Percentiles rank a stretch among this genome's conserved stretches.
Evolutionary conservation across 2,888 invertebrate genomes (phyloP).

Genomic region (Euplexia lucipara): DNA sequence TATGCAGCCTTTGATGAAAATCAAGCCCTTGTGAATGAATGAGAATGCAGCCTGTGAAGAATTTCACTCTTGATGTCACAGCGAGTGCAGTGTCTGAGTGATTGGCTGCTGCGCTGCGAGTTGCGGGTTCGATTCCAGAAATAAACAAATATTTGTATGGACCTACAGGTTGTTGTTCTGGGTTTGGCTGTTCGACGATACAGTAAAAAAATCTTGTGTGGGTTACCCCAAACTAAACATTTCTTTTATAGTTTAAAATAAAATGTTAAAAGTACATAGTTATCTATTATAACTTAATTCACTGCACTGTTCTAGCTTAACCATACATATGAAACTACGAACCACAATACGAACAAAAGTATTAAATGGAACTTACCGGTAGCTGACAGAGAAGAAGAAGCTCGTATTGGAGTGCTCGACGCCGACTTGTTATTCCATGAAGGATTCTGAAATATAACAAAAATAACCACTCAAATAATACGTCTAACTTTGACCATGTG

Average conservation of each 20-base stretch:
- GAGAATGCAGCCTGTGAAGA: no score
- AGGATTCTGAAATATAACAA: constrained; percentile 80
- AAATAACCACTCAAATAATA: constrained; percentile 46
- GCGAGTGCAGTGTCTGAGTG: no score
- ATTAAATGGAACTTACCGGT: constrained; percentile 75
- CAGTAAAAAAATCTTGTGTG: no score
- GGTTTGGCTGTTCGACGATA: no score
- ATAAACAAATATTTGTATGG: no score
- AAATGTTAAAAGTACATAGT: no score
- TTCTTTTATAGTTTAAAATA: no score
- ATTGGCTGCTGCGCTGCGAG: no score
- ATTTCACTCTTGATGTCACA: no score
- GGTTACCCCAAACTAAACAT: no score
- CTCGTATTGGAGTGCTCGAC: constrained; percentile 67
- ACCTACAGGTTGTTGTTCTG: no score
- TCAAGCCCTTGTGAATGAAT: not conserved
- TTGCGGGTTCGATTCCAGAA: no score
- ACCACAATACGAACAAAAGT: constrained; percentile 53
- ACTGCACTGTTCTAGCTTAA: not conserved
- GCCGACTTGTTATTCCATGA: constrained; percentile 78
- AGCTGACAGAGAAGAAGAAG: constrained; percentile 73
- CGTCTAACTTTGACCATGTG: constrained; percentile 72
- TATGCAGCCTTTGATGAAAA: not conserved
- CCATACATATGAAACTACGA: not conserved
- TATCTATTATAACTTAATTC: not conserved